Base-by-base conservation (phyloP, 2,113 vertebrate species). In the Nymphicus hollandicus region DNA sequence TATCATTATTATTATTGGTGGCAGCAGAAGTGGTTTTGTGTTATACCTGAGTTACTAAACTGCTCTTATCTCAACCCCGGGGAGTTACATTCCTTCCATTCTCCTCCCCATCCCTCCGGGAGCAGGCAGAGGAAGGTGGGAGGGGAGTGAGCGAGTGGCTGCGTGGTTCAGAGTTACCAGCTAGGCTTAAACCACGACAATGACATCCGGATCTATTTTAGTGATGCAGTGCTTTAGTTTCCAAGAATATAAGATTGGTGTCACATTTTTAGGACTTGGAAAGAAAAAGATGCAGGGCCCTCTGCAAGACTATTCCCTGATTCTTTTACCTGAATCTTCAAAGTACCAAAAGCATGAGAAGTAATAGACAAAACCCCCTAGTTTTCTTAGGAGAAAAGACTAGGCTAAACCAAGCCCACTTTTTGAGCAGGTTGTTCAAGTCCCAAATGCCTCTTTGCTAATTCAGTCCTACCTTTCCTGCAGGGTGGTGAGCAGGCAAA, bases 401-500 rank as follows among this genome's bases (percentile, higher is more conserved):
- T 20, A 60, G 13, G 41, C 66, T 91, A 71, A 85, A 74, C 37
- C 43, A 79, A 88, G 25, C 28, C 46, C 17, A 28, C 22, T 24
- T 18, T 70, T 10, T 17, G 27, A 66, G 53, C 47, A 72, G 33
- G 29, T 77, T 68, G 55, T 12, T 65, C 24, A 87, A 73, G n/a
- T 37, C 66, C 44, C 72, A 58, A 60, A 61, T 19, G 33, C 19
- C 11, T 22, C 53, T 47, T 33, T 15, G 24, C 17, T 10, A 22
- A 74, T 44, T 81, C 78, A 31, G 7, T 17, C 71, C 49, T 86
- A 98, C 98, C 94, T 16, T 44, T 8, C 39, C 63, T 88, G 88
- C 98, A 98, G 63, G 49, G 92, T 18, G 97, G 83, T 4, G 80
- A 77, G 27, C 97, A 98, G 88, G 96, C 93, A 39, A 97, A 92